These are phyloP conservation scores for Drosophila ercepeae DNA, from an alignment of 1,140 invertebrate genomes.

Conservation along the genomic window DNA sequence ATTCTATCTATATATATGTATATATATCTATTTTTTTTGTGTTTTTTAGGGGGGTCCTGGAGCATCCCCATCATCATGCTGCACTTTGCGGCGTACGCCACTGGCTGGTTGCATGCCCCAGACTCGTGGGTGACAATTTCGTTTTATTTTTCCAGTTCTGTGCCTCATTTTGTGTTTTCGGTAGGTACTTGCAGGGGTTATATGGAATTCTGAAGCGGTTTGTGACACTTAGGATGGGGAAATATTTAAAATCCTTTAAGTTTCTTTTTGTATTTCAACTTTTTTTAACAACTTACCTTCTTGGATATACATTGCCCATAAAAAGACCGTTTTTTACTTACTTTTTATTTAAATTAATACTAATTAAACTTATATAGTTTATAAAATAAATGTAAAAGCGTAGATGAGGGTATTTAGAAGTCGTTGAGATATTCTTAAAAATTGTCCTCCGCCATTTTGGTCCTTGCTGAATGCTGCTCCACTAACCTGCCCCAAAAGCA, in stretches of 20 bases:
- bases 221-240: neutral
- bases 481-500: conserved; percentile 41
- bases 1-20: neutral
- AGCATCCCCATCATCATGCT: conserved; percentile 40
- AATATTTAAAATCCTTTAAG: neutral
- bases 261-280: too few relatives aligned
- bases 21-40: conserved; percentile 1
- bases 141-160: conserved; percentile 40
- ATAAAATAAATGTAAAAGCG: too few relatives aligned
- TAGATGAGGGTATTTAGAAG: neutral
- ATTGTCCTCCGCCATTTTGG: conserved; percentile 49
- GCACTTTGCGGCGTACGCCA: conserved; percentile 73
- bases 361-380: too few relatives aligned
- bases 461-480: conserved; percentile 29
- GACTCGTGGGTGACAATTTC: conserved; percentile 74
- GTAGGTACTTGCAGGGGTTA: neutral
- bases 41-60: neutral
- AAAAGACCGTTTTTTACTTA: too few relatives aligned
- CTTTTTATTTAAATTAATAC: too few relatives aligned
- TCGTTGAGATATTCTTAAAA: neutral
- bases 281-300: too few relatives aligned
- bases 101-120: conserved; percentile 56
- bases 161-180: conserved; percentile 26
- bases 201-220: neutral
- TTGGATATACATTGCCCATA: too few relatives aligned